Evolutionary conservation across 1,140 invertebrate genomes (phyloP).

Genomic region (Vollenhovia emeryi): DNA sequence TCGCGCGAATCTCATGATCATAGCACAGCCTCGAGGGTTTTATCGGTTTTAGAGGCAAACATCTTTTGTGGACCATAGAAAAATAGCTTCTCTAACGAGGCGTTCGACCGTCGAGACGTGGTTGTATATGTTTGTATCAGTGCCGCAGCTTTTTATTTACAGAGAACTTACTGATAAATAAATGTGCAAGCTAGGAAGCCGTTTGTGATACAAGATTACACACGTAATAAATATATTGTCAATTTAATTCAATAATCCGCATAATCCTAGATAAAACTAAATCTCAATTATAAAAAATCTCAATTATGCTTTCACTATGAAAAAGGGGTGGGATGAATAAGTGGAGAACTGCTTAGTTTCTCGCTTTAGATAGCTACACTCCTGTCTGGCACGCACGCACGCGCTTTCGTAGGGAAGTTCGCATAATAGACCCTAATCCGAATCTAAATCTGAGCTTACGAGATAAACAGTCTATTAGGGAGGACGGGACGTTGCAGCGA

Average conservation of each 20-base stretch:
- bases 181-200: neutral
- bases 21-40: constrained; percentile 2
- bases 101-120: neutral
- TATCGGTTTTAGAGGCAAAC: constrained; percentile 16
- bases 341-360: neutral
- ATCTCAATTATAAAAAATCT: neutral
- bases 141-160: neutral
- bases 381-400: neutral
- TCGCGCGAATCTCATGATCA: constrained; percentile 10
- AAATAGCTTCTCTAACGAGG: constrained; percentile 12
- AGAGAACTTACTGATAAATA: neutral
- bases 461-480: constrained; percentile 83
- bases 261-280: neutral
- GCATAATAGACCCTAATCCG: constrained; percentile 70
- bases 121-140: neutral
- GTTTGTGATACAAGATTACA: neutral
- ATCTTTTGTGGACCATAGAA: neutral
- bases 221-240: neutral
- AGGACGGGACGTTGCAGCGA: constrained; percentile 52
- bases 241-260: neutral
- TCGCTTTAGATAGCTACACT: constrained; percentile 11
- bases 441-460: constrained; percentile 80
- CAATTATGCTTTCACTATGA: neutral
- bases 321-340: neutral
- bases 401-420: neutral